Evolutionary conservation across 1,140 invertebrate species (phyloP), one percentile per base, ranked within the genome.

Genomic region (Bombus polaris): DNA sequence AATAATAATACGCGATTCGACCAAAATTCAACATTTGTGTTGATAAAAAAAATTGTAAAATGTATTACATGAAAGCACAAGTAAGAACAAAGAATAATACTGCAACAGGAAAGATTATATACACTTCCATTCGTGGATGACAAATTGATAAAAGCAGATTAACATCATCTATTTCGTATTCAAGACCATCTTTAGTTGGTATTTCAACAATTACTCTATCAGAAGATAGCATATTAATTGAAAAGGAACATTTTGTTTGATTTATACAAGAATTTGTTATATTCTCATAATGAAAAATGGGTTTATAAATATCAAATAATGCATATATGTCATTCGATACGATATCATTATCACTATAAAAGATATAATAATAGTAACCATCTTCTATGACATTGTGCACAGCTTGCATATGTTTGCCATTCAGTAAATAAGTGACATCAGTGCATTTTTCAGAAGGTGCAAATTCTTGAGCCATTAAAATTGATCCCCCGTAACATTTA

Each of bases 291-390:
- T 97, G 96, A 94, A 97, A 97, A 85, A 97, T 97, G 12, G 97
- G 97, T 91, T 98, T 98, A 90, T 97, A 97, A 91, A 98, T 98
- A 95, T 98, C 97, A 94, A 98, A 98, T 87, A 97, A 96, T 22
- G 97, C 97, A 94, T 98, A 97, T 87, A 98, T 97, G 92, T 97
- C 97, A 94, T 98, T 98, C 10, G 95, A 96, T 18, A 97, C 96
- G 83, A 97, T 95, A 93, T 98, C 97, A 95, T 98, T 98, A 92
- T 98, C 97, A 90, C 97, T 98, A 91, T 98, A 98, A 95, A 98
- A 98, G 87, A 98, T 98, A 92, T 98, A 98, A 94, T 98, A 98
- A 93, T 98, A 98, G 93, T 98, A 98, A 15, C 97, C 97, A 94
- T 97, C 96, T 66, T 96, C 95, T 44, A 95, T 93, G 25, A 98